Evolutionary conservation across 2,113 vertebrate species (phyloP), one percentile per base, ranked within the genome.

Genomic region (Spea bombifrons): DNA sequence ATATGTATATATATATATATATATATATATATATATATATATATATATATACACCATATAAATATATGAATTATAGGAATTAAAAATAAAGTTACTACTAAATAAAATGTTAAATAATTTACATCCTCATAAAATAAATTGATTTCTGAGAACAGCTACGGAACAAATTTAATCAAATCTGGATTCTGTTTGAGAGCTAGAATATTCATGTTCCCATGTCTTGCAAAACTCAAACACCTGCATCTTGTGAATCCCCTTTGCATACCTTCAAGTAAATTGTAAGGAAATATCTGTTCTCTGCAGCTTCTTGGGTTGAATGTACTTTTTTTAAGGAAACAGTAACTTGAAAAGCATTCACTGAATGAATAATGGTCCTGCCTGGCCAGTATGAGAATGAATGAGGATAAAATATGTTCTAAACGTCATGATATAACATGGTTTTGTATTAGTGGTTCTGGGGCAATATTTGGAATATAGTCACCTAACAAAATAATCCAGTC

Each of bases 131-230:
- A 50, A 80, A 80, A 80, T 66, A 15, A 67, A 76, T 7, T 9
- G 1, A 77, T 70, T 78, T 52, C 44, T 59, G 53, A 45, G 52
- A 16, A 57, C 45, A 50, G 71, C 53, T 10, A 73, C 68, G 71
- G 63, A 74, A 68, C 61, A 45, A 59, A 80, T 80, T 50, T 73
- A 80, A 80, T 80, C 71, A 74, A 80, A 80, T 10, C 50, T 74
- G 65, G 64, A 74, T 80, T 80, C 78, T 80, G 78, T 65, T 74
- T 80, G 78, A n/a, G 78, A 68, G 73, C 48, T 80, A 71, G 71
- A 80, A 80, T 71, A 48, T 57, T 59, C 13, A 61, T 8, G 16
- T 30, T 57, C 48, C 73, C 74, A 71, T 74, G 74, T 80, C 73
- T 80, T 80, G 64, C 73, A 80, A 65, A 17, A 48, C 50, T 55